Conservation (phyloP, 2,113 vertebrate species). For the Pseudois nayaur region DNA sequence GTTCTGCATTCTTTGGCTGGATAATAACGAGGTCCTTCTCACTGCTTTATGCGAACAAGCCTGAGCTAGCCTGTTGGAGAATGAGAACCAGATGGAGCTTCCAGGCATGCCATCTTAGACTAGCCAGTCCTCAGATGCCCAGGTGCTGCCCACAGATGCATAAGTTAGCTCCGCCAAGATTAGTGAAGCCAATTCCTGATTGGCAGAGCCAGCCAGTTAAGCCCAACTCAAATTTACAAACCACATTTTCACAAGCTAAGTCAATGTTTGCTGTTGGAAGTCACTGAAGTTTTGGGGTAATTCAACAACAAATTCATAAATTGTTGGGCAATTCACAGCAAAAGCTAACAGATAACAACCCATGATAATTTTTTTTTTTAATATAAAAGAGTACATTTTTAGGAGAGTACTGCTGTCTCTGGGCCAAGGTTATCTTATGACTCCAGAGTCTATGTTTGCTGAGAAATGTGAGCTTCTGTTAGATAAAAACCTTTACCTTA, state of each 20-base stretch:
- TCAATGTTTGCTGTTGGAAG: background rate
- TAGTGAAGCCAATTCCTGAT: background rate
- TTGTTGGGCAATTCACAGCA: background rate
- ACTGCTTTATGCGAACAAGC: background rate
- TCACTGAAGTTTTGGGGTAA: background rate
- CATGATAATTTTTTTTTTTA: background rate
- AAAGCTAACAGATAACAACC: background rate
- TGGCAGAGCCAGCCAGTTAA: background rate
- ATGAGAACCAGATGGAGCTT: background rate
- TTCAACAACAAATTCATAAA: background rate
- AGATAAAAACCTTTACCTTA: slow-evolving; percentile 77
- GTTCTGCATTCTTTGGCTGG: background rate
- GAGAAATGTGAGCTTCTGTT: background rate
- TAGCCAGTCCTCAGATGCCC: background rate
- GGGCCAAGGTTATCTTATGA: background rate
- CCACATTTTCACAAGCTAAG: background rate
- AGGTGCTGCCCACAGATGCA: background rate
- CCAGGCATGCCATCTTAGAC: background rate
- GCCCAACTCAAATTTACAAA: background rate
- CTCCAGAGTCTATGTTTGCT: background rate
- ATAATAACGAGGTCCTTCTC: background rate
- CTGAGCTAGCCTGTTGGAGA: background rate
- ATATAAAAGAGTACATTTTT: background rate
- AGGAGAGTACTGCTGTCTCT: background rate
- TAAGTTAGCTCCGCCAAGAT: background rate